These are phyloP conservation scores for Apeltes quadracus DNA, from an alignment of 2,113 vertebrate species.

Conservation along the genomic window DNA sequence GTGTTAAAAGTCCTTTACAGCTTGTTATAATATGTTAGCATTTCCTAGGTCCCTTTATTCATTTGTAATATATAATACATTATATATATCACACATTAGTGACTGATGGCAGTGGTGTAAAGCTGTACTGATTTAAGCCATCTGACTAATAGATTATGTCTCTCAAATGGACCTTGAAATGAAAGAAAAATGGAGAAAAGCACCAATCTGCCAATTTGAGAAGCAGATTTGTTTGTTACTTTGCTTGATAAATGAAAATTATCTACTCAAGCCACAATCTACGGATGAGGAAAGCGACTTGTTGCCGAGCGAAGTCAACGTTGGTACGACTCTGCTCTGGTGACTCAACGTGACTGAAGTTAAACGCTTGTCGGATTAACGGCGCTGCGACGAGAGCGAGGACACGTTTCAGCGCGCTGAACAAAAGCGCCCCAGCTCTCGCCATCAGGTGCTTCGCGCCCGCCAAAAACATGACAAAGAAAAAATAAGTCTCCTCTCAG, in stretches of 20 bases:
- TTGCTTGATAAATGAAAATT: not conserved
- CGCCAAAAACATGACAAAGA: slow-evolving; percentile 18
- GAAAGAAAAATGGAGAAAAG: not conserved
- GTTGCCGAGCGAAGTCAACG: not conserved
- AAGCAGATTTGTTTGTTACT: not conserved
- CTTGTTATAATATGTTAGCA: not conserved
- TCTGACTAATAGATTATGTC: not conserved
- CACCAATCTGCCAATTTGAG: not conserved
- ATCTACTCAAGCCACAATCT: not conserved
- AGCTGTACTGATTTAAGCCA: not conserved
- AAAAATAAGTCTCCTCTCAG: slow-evolving; percentile 19
- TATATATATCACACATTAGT: not conserved
- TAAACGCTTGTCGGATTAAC: not conserved
- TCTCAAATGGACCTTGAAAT: not conserved
- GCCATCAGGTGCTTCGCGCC: slow-evolving; percentile 10
- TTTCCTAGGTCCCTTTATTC: not conserved
- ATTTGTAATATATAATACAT: too few species aligned
- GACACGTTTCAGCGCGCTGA: not conserved
- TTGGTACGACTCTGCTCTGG: not conserved
- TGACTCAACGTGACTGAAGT: not conserved
- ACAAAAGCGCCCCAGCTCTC: slow-evolving; percentile 12
- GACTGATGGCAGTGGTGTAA: not conserved
- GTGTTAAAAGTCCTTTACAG: slow-evolving; percentile 8
- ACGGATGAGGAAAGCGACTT: not conserved
- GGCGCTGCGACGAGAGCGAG: slow-evolving; percentile 8